A percentile compares a stretch with the other conserved stretches of the same genome.
phyloP scores from a whole-genome alignment of 1,140 invertebrate genomes.

The Cherax quadricarinatus region DNA sequence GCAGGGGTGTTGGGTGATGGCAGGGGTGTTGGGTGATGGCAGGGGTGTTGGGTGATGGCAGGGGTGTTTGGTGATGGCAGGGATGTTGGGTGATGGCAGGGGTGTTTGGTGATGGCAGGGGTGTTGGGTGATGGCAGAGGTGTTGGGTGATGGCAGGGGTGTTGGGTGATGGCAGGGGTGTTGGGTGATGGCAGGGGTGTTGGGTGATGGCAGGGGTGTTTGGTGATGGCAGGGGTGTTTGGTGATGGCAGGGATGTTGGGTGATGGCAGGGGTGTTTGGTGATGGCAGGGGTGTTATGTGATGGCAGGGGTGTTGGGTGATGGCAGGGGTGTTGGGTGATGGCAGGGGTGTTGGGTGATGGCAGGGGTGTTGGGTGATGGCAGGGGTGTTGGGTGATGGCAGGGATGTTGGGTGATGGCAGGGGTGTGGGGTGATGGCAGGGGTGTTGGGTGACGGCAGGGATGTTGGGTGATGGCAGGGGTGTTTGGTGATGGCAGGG shows the following conservation, averaged over 20 bases:
- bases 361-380: not conserved
- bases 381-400: not conserved
- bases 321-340: not conserved
- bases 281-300: not conserved
- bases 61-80: not conserved
- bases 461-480: not conserved
- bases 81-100: not conserved
- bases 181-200: not conserved
- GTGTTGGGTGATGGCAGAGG: not conserved
- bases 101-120: too few species aligned
- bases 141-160: not conserved
- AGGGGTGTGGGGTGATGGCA: not conserved
- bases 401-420: not conserved
- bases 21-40: not conserved
- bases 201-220: not conserved
- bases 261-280: not conserved
- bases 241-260: not conserved
- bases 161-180: too few species aligned
- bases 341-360: not conserved
- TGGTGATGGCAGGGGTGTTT: too few species aligned
- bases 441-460: too few species aligned
- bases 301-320: not conserved
- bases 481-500: not conserved
- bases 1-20: not conserved
- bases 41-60: not conserved